A percentile compares a stretch with the other conserved stretches of the same genome.
These are phyloP conservation scores for Lottia gigantea DNA, from an alignment of 2,888 invertebrate species.

Conservation along the genomic window DNA sequence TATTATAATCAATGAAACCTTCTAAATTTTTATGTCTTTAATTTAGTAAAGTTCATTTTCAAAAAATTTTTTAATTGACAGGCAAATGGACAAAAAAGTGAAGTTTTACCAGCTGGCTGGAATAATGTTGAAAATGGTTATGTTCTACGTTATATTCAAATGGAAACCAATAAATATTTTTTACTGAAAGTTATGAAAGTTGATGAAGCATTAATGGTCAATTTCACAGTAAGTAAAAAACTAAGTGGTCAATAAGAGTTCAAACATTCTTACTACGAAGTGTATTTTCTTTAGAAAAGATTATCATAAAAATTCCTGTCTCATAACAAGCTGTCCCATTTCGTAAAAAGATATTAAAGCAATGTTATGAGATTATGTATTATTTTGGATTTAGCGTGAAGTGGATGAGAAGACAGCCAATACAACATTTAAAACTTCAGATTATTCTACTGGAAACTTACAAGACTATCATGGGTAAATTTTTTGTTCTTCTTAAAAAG, in stretches of 20 bases:
- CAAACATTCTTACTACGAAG: no score
- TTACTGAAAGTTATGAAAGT: constrained; percentile 48
- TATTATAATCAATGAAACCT: no score
- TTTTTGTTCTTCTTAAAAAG: no score
- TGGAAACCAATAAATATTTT: constrained; percentile 60
- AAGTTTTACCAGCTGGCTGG: constrained; percentile 82
- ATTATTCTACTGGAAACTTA: constrained; percentile 42
- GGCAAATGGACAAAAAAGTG: constrained; percentile 59
- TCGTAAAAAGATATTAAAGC: no score
- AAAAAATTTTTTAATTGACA: no score
- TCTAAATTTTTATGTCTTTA: no score
- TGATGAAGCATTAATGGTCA: constrained; percentile 42
- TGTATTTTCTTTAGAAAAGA: background rate
- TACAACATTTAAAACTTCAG: constrained; percentile 39
- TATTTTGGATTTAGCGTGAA: constrained; percentile 34
- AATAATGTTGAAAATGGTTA: constrained; percentile 76
- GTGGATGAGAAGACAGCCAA: constrained; percentile 40
- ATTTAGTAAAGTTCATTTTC: no score
- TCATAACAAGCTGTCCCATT: no score
- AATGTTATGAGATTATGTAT: no score
- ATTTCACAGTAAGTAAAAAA: constrained; percentile 44
- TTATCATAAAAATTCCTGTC: no score
- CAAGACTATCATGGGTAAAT: constrained; percentile 44
- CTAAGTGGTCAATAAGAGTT: no score
- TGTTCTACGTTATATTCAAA: constrained; percentile 75